These are phyloP conservation scores for Apodemia mormo DNA, from an alignment of 2,888 invertebrate species.

Conservation along the genomic window DNA sequence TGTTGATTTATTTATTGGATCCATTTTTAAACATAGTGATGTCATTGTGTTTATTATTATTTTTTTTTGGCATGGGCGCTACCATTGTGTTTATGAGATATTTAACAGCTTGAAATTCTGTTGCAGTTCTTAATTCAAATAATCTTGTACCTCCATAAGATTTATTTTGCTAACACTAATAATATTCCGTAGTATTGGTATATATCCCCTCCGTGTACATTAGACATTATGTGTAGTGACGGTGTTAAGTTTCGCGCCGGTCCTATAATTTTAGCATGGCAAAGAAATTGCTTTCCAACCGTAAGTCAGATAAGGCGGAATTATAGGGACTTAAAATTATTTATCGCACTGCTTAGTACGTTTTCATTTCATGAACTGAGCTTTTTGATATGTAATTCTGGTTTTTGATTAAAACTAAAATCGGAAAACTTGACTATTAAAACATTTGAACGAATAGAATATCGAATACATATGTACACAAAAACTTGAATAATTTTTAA, in stretches of 20 bases:
- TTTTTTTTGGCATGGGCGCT: too few relatives aligned
- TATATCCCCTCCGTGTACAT: constrained; percentile 38
- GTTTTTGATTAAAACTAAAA: constrained; percentile 9
- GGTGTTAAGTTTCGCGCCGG: constrained; percentile 52
- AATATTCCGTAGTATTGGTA: constrained; percentile 2
- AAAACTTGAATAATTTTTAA: too few relatives aligned
- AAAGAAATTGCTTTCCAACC: constrained; percentile 58
- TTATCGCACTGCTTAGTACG: constrained; percentile 39
- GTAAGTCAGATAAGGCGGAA: constrained; percentile 52
- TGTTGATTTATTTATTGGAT: too few relatives aligned
- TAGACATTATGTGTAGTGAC: constrained; percentile 37
- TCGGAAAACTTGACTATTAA: neutral
- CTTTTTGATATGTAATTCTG: constrained; percentile 27
- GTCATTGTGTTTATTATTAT: too few relatives aligned
- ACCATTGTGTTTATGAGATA: too few relatives aligned
- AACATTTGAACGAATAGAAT: too few relatives aligned
- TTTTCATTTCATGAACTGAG: constrained; percentile 18
- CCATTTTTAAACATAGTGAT: too few relatives aligned
- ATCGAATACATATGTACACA: too few relatives aligned
- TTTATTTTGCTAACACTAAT: neutral
- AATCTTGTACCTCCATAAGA: neutral
- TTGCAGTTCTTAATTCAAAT: neutral
- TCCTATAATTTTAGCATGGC: constrained; percentile 55
- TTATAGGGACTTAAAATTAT: constrained; percentile 55
- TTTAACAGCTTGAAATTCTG: too few relatives aligned